These are phyloP conservation scores for Aethes cnicana DNA, from an alignment of 2,888 invertebrate species.

Conservation along the genomic window DNA sequence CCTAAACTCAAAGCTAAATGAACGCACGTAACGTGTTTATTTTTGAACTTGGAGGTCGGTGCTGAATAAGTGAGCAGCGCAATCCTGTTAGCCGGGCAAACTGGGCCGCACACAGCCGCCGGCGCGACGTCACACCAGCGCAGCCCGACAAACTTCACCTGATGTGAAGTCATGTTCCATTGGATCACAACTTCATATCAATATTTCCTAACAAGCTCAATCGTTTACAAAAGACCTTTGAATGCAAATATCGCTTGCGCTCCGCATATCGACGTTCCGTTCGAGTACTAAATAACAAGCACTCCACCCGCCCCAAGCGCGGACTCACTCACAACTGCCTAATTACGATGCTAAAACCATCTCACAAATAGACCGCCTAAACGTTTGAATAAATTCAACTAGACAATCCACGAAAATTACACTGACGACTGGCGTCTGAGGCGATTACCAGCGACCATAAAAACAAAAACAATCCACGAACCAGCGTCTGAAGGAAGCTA, in stretches of 20 bases:
- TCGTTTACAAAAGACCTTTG: slow-evolving; percentile 8
- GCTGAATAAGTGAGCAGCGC: slow-evolving; percentile 63
- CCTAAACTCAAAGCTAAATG: slow-evolving; percentile 28
- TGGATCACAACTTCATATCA: slow-evolving; percentile 1
- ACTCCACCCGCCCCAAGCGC: slow-evolving; percentile 35
- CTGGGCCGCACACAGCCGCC: slow-evolving; percentile 39
- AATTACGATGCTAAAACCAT: slow-evolving; percentile 54
- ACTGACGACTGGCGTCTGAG: slow-evolving; percentile 41
- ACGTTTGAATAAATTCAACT: slow-evolving; percentile 60
- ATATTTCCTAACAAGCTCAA: slow-evolving; percentile 19
- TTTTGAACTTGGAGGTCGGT: slow-evolving; percentile 33
- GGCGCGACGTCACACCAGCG: slow-evolving; percentile 15
- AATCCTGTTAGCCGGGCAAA: slow-evolving; percentile 58
- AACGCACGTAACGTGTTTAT: slow-evolving; percentile 33
- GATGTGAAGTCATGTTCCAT: no score
- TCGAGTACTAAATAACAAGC: slow-evolving; percentile 18
- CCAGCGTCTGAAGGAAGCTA: slow-evolving; percentile 34
- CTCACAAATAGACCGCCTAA: slow-evolving; percentile 36
- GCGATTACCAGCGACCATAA: slow-evolving; percentile 61
- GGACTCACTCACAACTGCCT: slow-evolving; percentile 39
- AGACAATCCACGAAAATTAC: slow-evolving; percentile 61
- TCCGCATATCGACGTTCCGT: slow-evolving; percentile 5
- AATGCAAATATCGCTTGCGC: slow-evolving; percentile 16
- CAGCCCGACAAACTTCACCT: no score
- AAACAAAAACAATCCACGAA: slow-evolving; percentile 55